phyloP scores from a whole-genome alignment of 2,113 vertebrate genomes.

The Cynopterus brachyotis region DNA sequence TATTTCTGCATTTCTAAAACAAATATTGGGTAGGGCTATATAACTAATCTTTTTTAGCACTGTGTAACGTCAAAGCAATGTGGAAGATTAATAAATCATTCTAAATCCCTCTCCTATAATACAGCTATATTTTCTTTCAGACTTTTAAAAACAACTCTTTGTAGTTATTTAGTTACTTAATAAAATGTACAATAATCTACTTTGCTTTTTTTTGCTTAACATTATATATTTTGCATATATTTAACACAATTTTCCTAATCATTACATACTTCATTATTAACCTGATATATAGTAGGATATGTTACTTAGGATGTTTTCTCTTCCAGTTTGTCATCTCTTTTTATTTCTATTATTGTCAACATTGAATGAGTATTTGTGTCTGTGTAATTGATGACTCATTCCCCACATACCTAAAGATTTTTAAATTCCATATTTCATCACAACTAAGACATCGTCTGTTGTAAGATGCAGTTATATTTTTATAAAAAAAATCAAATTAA shows the following conservation, averaged over 20 bases:
- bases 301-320: not conserved
- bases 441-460: not conserved
- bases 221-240: not conserved
- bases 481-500: not conserved
- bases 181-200: not conserved
- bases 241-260: not conserved
- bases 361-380: not conserved
- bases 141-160: not conserved
- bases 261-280: not conserved
- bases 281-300: not conserved
- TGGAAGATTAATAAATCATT: not conserved
- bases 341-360: constrained; percentile 1
- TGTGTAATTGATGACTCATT: not conserved
- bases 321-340: not conserved
- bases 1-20: not conserved
- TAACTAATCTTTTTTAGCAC: constrained; percentile 9
- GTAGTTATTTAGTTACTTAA: not conserved
- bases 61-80: not conserved
- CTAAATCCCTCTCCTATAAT: not conserved
- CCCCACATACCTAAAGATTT: not conserved
- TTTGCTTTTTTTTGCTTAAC: not conserved
- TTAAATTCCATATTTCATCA: not conserved
- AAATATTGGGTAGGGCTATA: not conserved
- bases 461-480: not conserved
- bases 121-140: not conserved